A percentile compares a stretch with the other conserved stretches of the same genome.
Evolutionary conservation across 2,888 invertebrate species (phyloP).

Genomic region (Argyresthia albistria): DNA sequence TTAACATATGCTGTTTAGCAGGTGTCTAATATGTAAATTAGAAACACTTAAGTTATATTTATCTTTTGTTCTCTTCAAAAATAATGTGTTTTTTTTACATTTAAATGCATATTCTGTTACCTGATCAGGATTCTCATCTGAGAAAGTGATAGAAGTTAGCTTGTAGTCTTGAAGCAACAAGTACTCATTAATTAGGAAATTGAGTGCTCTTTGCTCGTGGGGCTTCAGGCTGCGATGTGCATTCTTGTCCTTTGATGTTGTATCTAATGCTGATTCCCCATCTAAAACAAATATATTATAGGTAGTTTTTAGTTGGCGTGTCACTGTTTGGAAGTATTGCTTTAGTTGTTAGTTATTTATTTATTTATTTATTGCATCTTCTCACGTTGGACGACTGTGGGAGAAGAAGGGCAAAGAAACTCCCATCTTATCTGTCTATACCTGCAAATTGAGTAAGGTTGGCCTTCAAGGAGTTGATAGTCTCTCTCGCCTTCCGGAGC

Average conservation of each 20-base stretch:
- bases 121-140: slow-evolving; percentile 92
- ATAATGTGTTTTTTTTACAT: background rate
- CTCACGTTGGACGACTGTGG: no score
- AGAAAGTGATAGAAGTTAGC: slow-evolving; percentile 90
- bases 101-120: slow-evolving; percentile 32
- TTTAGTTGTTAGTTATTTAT: no score
- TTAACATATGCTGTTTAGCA: no score
- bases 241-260: slow-evolving; percentile 36
- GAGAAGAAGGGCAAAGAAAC: no score
- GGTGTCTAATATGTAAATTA: no score
- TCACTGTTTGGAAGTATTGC: no score
- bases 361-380: no score
- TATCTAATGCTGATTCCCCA: slow-evolving; percentile 55
- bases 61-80: background rate
- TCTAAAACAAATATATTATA: slow-evolving; percentile 47
- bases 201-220: slow-evolving; percentile 86
- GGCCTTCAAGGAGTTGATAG: slow-evolving; percentile 84
- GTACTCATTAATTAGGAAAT: slow-evolving; percentile 91
- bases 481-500: slow-evolving; percentile 87
- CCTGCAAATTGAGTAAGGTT: slow-evolving; percentile 86
- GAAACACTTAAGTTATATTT: no score
- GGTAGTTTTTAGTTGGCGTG: no score
- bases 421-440: slow-evolving; percentile 16
- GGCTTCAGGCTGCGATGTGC: slow-evolving; percentile 76
- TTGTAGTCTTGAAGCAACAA: slow-evolving; percentile 85